These are phyloP conservation scores for Cryptotis parvus DNA, from an alignment of 2,113 vertebrate genomes.

Conservation along the genomic window DNA sequence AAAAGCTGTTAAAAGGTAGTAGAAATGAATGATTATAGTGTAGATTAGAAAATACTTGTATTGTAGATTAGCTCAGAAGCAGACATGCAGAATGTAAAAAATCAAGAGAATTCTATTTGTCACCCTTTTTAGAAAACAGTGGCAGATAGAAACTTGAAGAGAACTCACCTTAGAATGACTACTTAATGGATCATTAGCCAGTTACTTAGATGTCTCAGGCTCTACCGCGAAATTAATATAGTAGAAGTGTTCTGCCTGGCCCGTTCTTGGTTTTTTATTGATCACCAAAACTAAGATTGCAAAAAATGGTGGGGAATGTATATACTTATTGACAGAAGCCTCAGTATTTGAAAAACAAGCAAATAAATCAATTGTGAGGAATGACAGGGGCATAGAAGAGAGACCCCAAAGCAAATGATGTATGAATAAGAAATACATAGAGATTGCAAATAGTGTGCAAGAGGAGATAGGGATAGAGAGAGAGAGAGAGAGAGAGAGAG, in stretches of 20 bases:
- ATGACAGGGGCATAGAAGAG: slow-evolving; percentile 68
- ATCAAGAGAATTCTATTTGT: not conserved
- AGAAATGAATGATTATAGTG: not conserved
- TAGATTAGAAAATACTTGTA: slow-evolving; percentile 38
- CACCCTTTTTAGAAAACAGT: not conserved
- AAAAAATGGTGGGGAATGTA: slow-evolving; percentile 70
- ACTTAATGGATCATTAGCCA: not conserved
- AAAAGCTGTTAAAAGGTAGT: not conserved
- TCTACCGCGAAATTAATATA: slow-evolving; percentile 47
- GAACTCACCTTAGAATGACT: not conserved
- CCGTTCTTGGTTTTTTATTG: slow-evolving; percentile 72
- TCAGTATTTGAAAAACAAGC: slow-evolving; percentile 78
- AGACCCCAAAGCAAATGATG: slow-evolving; percentile 69
- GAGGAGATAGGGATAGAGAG: no score
- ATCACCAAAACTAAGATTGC: slow-evolving; percentile 63
- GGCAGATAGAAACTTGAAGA: slow-evolving; percentile 16
- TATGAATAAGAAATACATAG: slow-evolving; percentile 68
- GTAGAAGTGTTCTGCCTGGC: slow-evolving; percentile 6
- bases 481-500: no score
- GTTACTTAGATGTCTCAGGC: slow-evolving; percentile 36
- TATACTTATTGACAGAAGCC: slow-evolving; percentile 64
- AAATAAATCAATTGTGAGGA: slow-evolving; percentile 68
- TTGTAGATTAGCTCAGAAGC: not conserved
- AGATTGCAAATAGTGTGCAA: no score
- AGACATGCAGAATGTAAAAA: not conserved